Percentiles rank a stretch among this genome's conserved stretches.
These are phyloP conservation scores for Drosophila pachea DNA, from an alignment of 1,140 invertebrate species.

Conservation along the genomic window DNA sequence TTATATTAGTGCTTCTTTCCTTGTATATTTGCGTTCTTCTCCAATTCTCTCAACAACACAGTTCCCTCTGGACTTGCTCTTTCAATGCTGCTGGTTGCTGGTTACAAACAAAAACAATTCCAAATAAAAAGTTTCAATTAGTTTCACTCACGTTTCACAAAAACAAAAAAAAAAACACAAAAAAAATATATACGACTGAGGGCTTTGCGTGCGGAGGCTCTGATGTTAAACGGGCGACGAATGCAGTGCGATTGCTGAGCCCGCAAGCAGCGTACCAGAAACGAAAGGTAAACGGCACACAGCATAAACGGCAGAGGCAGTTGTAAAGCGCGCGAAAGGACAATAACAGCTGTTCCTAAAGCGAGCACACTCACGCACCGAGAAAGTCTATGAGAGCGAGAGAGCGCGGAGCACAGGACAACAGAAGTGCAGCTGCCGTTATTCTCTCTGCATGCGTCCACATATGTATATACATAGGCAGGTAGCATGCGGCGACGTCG, in stretches of 20 bases:
- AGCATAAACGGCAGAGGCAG: constrained; percentile 24
- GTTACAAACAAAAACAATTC: not conserved
- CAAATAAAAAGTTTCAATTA: constrained; percentile 3
- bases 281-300: constrained; percentile 45
- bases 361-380: not conserved
- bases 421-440: constrained; percentile 33
- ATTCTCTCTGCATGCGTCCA: not conserved
- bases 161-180: not conserved
- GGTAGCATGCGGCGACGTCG: constrained; percentile 37
- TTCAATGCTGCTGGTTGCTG: constrained; percentile 7
- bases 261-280: constrained; percentile 22
- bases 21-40: constrained; percentile 9
- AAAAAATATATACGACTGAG: not conserved
- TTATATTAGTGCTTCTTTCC: constrained; percentile 4
- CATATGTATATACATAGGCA: constrained; percentile 12
- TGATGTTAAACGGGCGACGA: constrained; percentile 49
- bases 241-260: constrained; percentile 45
- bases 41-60: not conserved
- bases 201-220: not conserved
- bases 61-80: constrained; percentile 1
- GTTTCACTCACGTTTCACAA: constrained; percentile 1
- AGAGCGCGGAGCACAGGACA: constrained; percentile 1
- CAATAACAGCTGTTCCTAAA: constrained; percentile 36
- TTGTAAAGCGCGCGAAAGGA: constrained; percentile 66
- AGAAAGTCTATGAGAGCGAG: constrained; percentile 16